Evolutionary conservation across 1,140 invertebrate genomes (phyloP).

Genomic region (Drosophila subpulchrella): DNA sequence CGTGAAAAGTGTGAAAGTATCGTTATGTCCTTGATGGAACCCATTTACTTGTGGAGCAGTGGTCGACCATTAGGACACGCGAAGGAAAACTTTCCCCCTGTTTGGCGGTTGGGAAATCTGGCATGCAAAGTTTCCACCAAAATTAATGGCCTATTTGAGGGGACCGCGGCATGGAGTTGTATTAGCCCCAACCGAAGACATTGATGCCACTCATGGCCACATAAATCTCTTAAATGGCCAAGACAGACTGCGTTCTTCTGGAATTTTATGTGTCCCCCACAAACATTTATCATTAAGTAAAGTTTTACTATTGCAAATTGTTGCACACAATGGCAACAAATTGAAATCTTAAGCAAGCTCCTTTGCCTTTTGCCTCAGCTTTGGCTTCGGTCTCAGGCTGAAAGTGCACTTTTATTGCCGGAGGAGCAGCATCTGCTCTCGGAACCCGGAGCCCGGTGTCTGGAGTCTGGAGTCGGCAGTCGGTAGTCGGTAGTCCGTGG

Average conservation of each 20-base stretch:
- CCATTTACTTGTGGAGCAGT: conserved; percentile 3
- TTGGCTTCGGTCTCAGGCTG: conserved; percentile 33
- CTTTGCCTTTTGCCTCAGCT: conserved; percentile 23
- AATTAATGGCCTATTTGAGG: conserved; percentile 56
- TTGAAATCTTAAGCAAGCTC: conserved; percentile 81
- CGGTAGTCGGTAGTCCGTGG: conserved; percentile 24
- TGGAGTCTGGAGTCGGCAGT: conserved; percentile 23
- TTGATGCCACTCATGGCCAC: conserved; percentile 59
- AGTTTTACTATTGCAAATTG: conserved; percentile 74
- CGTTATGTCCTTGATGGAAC: conserved; percentile 38
- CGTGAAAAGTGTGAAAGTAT: conserved; percentile 29
- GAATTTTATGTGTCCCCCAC: conserved; percentile 52
- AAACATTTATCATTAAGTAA: conserved; percentile 77
- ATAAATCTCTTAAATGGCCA: conserved; percentile 64
- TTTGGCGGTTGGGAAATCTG: conserved; percentile 17
- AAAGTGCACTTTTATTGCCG: conserved; percentile 80
- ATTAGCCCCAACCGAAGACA: conserved; percentile 41
- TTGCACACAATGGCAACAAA: conserved; percentile 73
- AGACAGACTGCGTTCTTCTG: conserved; percentile 45
- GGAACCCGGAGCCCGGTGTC: background rate
- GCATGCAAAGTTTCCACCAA: conserved; percentile 49
- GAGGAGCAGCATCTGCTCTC: conserved; percentile 49
- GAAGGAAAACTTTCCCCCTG: conserved; percentile 13
- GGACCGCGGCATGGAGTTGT: conserved; percentile 13
- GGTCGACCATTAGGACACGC: conserved; percentile 12